Conservation (phyloP, 2,888 invertebrate genomes). For the Erebia aethiops region DNA sequence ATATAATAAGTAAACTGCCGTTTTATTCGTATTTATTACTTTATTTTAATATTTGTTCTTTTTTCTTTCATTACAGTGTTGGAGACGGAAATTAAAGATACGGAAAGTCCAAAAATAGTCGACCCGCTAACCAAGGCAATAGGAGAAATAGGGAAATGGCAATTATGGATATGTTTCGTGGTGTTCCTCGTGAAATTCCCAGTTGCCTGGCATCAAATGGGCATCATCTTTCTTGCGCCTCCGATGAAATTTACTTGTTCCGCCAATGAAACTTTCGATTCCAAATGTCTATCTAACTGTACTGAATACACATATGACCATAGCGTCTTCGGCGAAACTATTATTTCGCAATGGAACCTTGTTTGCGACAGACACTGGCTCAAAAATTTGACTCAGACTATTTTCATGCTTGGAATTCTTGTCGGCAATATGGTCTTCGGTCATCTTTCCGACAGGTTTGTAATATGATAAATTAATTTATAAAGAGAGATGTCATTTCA, state of each 20-base stretch:
- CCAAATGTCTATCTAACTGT: constrained; percentile 81
- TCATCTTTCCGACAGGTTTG: constrained; percentile 88
- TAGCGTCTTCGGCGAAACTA: constrained; percentile 87
- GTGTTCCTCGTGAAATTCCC: constrained; percentile 90
- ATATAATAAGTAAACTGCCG: not conserved
- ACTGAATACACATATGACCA: constrained; percentile 84
- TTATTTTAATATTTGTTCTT: not conserved
- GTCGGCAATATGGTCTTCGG: constrained; percentile 90
- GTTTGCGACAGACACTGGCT: constrained; percentile 86
- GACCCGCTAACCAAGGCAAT: constrained; percentile 88
- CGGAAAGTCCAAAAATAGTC: constrained; percentile 57
- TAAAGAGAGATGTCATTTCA: constrained; percentile 18
- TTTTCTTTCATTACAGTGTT: constrained; percentile 68
- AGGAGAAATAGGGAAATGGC: constrained; percentile 89
- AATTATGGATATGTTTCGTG: constrained; percentile 86
- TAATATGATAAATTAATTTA: constrained; percentile 29
- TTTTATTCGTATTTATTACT: not conserved
- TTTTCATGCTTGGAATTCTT: constrained; percentile 90
- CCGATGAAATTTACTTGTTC: constrained; percentile 83
- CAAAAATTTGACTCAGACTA: constrained; percentile 88
- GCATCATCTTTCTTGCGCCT: constrained; percentile 90
- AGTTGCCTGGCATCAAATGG: constrained; percentile 91
- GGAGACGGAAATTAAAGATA: constrained; percentile 64
- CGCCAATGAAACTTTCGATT: constrained; percentile 65
- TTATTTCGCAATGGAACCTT: constrained; percentile 89